phyloP scores from a whole-genome alignment of 1,140 invertebrate species.

The Drosophila busckii region DNA sequence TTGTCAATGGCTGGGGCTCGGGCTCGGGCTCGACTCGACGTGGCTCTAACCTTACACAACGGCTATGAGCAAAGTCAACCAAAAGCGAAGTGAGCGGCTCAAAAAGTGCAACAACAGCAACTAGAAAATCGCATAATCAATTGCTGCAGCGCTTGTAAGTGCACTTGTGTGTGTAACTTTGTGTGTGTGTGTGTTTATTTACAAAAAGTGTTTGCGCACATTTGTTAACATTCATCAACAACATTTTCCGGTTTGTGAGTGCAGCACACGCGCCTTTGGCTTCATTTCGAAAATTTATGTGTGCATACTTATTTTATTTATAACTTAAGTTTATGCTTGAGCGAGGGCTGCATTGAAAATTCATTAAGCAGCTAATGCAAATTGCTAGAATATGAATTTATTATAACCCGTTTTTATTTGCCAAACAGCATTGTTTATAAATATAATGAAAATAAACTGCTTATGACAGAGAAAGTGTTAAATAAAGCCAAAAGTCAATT shows the following conservation, averaged over 20 bases:
- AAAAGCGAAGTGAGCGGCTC: constrained; percentile 16
- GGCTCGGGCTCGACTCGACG: no score
- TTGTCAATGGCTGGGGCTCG: constrained; percentile 47
- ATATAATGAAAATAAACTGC: no score
- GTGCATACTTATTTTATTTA: background rate
- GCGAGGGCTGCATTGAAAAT: constrained; percentile 12
- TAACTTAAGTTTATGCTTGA: background rate
- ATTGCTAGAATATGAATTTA: no score
- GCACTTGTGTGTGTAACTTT: constrained; percentile 26
- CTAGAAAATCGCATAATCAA: constrained; percentile 26
- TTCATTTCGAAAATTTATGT: background rate
- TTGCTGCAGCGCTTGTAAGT: no score
- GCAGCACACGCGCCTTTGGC: constrained; percentile 13
- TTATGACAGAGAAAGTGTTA: no score
- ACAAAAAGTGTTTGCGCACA: constrained; percentile 33
- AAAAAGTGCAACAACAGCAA: constrained; percentile 22
- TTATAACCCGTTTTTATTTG: no score
- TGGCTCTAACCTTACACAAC: constrained; percentile 32
- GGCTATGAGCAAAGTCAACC: background rate
- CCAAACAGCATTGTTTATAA: no score
- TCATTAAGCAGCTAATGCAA: no score
- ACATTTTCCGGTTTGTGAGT: constrained; percentile 40
- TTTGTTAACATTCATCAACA: constrained; percentile 40
- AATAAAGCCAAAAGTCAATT: no score
- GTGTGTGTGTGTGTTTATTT: no score